Evolutionary conservation across 2,888 invertebrate genomes (phyloP).

Genomic region (Lasioglossum leucozonium): DNA sequence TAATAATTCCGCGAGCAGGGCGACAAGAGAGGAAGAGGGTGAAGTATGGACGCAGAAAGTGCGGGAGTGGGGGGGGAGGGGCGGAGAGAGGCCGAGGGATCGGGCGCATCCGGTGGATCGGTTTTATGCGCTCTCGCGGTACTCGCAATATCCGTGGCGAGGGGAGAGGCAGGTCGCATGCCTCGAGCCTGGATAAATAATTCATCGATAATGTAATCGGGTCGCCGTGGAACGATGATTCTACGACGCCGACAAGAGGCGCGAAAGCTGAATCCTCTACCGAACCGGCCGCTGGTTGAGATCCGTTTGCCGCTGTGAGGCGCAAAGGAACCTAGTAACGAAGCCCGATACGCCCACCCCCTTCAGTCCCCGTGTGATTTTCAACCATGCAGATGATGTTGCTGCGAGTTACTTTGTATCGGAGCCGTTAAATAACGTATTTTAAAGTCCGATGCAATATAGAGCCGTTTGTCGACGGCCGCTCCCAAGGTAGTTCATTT

Average conservation of each 20-base stretch:
- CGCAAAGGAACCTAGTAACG: conserved; percentile 48
- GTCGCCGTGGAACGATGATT: conserved; percentile 20
- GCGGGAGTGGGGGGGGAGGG: no score
- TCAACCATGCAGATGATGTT: conserved; percentile 67
- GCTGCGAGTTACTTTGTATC: conserved; percentile 59
- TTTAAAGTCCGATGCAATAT: conserved; percentile 74
- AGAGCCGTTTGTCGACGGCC: conserved; percentile 56
- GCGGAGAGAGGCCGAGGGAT: conserved; percentile 7
- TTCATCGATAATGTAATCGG: conserved; percentile 73
- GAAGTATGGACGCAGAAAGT: conserved; percentile 31
- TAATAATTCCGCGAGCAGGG: conserved; percentile 77
- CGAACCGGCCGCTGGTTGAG: background rate
- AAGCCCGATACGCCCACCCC: conserved; percentile 10
- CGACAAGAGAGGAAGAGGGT: conserved; percentile 67
- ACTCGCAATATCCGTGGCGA: conserved; percentile 71
- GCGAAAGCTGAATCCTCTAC: conserved; percentile 33
- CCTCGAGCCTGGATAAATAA: conserved; percentile 71
- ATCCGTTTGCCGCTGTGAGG: background rate
- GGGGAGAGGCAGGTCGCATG: background rate
- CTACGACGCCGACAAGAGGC: conserved; percentile 27
- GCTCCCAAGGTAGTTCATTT: conserved; percentile 65
- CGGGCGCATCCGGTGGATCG: conserved; percentile 64
- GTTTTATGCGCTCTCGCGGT: conserved; percentile 54
- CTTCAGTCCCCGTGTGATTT: conserved; percentile 39
- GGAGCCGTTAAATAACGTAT: conserved; percentile 60